Evolutionary conservation across 1,140 invertebrate genomes (phyloP).

Genomic region (Tetragonula clypearis): DNA sequence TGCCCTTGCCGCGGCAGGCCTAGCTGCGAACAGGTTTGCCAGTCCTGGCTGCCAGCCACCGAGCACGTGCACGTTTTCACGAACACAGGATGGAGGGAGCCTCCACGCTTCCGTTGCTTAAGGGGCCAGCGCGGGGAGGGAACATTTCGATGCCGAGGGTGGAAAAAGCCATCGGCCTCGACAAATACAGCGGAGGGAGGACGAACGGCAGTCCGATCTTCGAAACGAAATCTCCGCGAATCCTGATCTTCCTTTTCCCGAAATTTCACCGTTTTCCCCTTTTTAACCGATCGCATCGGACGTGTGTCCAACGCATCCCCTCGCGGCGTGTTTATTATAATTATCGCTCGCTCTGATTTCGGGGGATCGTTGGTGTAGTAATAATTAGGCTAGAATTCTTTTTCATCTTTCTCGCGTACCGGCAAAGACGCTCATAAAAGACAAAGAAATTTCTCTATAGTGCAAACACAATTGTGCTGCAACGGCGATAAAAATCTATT

Average conservation of each 20-base stretch:
- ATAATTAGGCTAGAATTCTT: too few species aligned
- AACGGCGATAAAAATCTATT: too few species aligned
- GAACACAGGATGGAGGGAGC: constrained; percentile 11
- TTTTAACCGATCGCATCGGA: too few species aligned
- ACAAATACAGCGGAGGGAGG: background rate
- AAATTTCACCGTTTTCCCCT: background rate
- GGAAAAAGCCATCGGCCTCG: constrained; percentile 50
- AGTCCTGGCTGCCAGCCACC: constrained; percentile 52
- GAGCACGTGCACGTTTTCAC: constrained; percentile 63
- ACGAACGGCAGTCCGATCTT: background rate
- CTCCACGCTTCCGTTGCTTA: constrained; percentile 39
- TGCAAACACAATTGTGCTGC: too few species aligned
- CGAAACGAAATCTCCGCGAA: background rate
- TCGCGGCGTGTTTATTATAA: too few species aligned
- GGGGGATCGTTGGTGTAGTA: too few species aligned
- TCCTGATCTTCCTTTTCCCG: background rate
- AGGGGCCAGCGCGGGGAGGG: constrained; percentile 18
- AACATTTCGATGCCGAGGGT: constrained; percentile 54
- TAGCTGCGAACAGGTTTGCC: constrained; percentile 51
- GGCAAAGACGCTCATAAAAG: too few species aligned
- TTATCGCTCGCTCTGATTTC: too few species aligned
- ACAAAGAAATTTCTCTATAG: too few species aligned
- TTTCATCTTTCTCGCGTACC: too few species aligned
- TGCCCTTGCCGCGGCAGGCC: constrained; percentile 60
- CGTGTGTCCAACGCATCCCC: background rate